These are phyloP conservation scores for Gobio gobio DNA, from an alignment of 2,113 vertebrate species.

Conservation along the genomic window DNA sequence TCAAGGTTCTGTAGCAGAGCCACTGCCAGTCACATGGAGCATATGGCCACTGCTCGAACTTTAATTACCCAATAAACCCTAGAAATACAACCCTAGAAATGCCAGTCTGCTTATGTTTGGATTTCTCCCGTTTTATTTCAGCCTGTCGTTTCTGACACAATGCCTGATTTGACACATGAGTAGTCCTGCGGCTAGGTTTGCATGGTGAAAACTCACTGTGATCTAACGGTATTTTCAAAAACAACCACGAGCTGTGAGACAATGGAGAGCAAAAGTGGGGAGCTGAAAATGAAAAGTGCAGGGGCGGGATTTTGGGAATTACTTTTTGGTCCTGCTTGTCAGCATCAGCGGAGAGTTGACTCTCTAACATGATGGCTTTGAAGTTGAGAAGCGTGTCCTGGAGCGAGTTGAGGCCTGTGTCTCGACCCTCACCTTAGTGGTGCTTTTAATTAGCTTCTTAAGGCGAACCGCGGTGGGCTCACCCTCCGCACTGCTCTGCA, in stretches of 20 bases:
- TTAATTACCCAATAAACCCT: constrained; percentile 58
- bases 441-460: constrained; percentile 70
- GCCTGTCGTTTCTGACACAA: constrained; percentile 34
- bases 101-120: constrained; percentile 12
- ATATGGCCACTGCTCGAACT: constrained; percentile 57
- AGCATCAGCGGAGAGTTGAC: constrained; percentile 63
- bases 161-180: constrained; percentile 41
- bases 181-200: constrained; percentile 2
- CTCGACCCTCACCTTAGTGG: constrained; percentile 61
- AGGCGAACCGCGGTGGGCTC: constrained; percentile 33
- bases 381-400: constrained; percentile 56
- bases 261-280: constrained; percentile 20
- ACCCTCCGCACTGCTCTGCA: constrained; percentile 52
- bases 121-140: constrained; percentile 17
- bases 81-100: constrained; percentile 34
- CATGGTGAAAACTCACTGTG: background rate
- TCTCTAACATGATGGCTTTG: constrained; percentile 50
- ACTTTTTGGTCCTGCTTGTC: constrained; percentile 61
- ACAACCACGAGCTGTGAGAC: constrained; percentile 38
- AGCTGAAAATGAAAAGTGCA: constrained; percentile 31
- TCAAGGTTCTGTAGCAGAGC: constrained; percentile 54
- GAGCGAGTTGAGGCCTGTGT: constrained; percentile 53
- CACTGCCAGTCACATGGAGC: constrained; percentile 48
- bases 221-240: constrained; percentile 31
- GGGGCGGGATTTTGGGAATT: constrained; percentile 38